Evolutionary conservation across 2,113 vertebrate genomes (phyloP).

Genomic region (Tichodroma muraria): DNA sequence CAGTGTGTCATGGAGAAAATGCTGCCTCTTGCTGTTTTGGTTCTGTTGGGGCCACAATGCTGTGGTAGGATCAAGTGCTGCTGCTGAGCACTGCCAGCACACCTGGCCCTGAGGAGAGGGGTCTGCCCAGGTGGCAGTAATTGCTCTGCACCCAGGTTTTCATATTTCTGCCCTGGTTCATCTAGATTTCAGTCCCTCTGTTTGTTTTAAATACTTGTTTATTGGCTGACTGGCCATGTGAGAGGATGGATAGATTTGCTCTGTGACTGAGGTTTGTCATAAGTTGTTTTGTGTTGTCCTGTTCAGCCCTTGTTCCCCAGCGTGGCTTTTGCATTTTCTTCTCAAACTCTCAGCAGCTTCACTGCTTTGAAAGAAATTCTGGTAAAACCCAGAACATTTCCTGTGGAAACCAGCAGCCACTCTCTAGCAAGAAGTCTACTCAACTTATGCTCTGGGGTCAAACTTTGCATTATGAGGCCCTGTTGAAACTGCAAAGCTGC

Average conservation of each 20-base stretch:
- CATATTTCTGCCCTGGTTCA: neutral
- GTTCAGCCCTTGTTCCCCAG: neutral
- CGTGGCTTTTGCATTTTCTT: neutral
- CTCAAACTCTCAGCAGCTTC: neutral
- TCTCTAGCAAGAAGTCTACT: neutral
- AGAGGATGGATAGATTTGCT: neutral
- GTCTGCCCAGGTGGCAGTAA: neutral
- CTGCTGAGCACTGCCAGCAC: accelerated
- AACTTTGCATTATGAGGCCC: neutral
- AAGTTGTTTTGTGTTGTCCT: neutral
- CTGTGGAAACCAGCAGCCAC: accelerated
- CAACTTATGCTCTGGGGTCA: neutral
- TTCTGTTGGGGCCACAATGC: neutral
- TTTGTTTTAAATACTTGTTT: neutral
- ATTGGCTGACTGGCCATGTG: neutral
- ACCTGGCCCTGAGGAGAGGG: neutral
- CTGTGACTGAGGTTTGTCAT: neutral
- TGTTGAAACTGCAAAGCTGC: neutral
- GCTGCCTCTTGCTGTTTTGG: neutral
- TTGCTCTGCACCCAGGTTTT: accelerated
- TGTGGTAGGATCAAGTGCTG: accelerated
- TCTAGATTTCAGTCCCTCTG: neutral
- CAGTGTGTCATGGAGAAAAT: accelerated
- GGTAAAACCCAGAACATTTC: neutral
- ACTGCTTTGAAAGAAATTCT: neutral